These are phyloP conservation scores for Adrianichthys oophorus DNA, from an alignment of 2,797 vertebrate genomes.

Conservation along the genomic window DNA sequence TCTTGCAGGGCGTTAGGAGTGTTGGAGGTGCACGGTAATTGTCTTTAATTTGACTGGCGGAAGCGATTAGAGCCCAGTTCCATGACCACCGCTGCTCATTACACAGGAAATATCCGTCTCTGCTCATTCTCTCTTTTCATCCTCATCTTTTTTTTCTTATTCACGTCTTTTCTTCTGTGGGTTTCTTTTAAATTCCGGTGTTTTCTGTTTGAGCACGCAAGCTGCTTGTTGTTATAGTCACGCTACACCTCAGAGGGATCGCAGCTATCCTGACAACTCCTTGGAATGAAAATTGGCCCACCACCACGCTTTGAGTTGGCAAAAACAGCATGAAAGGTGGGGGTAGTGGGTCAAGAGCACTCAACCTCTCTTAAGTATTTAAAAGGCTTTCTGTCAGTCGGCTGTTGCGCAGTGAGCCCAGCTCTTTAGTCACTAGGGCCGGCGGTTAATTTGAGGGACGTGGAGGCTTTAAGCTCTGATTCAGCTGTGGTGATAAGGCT, in stretches of 20 bases:
- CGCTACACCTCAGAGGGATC: constrained; percentile 18
- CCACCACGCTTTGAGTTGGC: constrained; percentile 25
- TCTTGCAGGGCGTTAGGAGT: constrained; percentile 17
- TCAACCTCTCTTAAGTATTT: constrained; percentile 51
- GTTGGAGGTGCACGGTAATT: constrained; percentile 59
- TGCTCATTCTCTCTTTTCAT: constrained; percentile 12
- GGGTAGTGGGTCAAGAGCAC: constrained; percentile 45
- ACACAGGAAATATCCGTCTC: constrained; percentile 49
- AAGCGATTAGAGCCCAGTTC: constrained; percentile 52
- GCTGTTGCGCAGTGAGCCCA: constrained; percentile 13
- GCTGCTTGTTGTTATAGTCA: constrained; percentile 32
- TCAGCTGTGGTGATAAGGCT: constrained; percentile 38
- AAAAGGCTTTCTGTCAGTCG: constrained; percentile 49
- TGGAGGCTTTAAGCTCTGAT: constrained; percentile 27
- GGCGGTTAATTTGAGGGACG: constrained; percentile 24
- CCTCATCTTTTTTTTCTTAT: constrained; percentile 18
- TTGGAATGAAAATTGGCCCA: constrained; percentile 46
- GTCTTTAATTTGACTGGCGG: constrained; percentile 64
- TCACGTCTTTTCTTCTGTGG: constrained; percentile 15
- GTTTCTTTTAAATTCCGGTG: neutral
- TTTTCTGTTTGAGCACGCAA: neutral
- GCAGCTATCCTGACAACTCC: neutral
- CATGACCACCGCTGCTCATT: constrained; percentile 54
- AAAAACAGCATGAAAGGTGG: constrained; percentile 20
- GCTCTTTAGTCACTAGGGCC: constrained; percentile 41